A percentile compares a stretch with the other conserved stretches of the same genome.
These are phyloP conservation scores for Lasioglossum vierecki DNA, from an alignment of 2,888 invertebrate species.

Conservation along the genomic window DNA sequence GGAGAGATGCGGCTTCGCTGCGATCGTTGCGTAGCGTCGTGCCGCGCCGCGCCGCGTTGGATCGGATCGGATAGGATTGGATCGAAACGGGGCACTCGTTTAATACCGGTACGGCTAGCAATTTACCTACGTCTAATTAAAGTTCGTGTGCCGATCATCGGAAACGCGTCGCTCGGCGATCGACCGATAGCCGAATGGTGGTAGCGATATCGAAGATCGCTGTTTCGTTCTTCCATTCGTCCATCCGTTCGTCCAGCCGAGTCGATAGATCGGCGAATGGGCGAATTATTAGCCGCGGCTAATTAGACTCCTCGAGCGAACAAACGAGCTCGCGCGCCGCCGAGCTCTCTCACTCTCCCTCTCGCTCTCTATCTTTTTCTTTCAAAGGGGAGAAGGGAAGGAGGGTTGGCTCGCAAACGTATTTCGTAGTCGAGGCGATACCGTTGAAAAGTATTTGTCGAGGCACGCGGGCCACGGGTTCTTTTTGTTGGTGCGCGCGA, in stretches of 20 bases:
- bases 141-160: conserved; percentile 45
- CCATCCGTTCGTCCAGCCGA: not conserved
- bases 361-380: not conserved
- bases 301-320: conserved; percentile 26
- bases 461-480: conserved; percentile 30
- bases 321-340: conserved; percentile 15
- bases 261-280: not conserved
- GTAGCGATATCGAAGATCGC: not conserved
- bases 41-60: not conserved
- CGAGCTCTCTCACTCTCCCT: not conserved
- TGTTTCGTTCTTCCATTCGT: not conserved
- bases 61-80: conserved; percentile 5
- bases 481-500: conserved; percentile 43
- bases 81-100: conserved; percentile 47
- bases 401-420: conserved; percentile 15
- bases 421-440: conserved; percentile 41
- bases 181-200: not conserved
- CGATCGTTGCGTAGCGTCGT: conserved; percentile 9
- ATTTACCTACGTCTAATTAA: conserved; percentile 61
- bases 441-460: conserved; percentile 34
- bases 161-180: conserved; percentile 22
- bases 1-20: conserved; percentile 35
- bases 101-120: conserved; percentile 41
- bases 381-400: conserved; percentile 9
- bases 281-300: conserved; percentile 19